Conservation (phyloP, 2,797 vertebrate genomes). For the Rhodeus uyekii region DNA sequence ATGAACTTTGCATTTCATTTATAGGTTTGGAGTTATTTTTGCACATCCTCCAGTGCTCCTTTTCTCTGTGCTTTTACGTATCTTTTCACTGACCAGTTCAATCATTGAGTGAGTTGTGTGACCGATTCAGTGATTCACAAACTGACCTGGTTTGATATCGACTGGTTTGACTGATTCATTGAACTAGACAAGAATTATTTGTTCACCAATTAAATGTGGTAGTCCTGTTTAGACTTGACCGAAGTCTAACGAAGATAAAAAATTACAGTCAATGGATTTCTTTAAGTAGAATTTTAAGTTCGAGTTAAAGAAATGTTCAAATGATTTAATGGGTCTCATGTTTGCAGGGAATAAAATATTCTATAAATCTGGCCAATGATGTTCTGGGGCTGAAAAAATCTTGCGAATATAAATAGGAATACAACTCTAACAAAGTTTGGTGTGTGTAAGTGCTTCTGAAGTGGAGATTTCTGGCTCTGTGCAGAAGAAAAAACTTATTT, state of each 20-base stretch:
- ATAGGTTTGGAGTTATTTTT: too few relatives aligned
- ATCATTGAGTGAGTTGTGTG: not conserved
- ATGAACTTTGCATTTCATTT: not conserved
- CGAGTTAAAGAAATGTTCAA: not conserved
- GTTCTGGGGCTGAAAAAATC: not conserved
- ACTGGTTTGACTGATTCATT: not conserved
- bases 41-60: not conserved
- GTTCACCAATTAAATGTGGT: not conserved
- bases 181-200: not conserved
- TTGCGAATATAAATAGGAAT: not conserved
- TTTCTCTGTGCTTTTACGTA: not conserved
- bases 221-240: not conserved
- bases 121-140: not conserved
- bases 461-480: not conserved
- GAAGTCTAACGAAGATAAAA: too few relatives aligned
- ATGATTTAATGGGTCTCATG: not conserved
- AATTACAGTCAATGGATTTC: too few relatives aligned
- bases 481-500: not conserved
- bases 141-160: not conserved
- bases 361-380: not conserved
- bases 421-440: not conserved
- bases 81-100: not conserved
- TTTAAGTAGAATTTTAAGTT: too few relatives aligned
- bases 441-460: not conserved
- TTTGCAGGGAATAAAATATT: not conserved